Evolutionary conservation across 2,797 vertebrate species (phyloP).

Genomic region (Acestrorhynchus altus): DNA sequence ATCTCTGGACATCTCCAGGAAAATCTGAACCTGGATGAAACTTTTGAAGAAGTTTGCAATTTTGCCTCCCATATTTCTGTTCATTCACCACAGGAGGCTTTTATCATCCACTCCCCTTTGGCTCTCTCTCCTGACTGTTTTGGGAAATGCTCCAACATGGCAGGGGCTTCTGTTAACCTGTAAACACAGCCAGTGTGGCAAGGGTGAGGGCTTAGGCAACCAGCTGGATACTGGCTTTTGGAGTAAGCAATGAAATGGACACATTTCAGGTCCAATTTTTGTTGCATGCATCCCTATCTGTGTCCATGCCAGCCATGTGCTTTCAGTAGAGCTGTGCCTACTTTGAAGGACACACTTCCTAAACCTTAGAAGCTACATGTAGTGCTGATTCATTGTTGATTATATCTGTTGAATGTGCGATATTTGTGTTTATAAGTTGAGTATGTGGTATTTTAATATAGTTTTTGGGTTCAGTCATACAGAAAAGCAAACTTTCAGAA

Average conservation of each 20-base stretch:
- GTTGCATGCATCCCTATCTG: not conserved
- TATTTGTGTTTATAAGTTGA: not conserved
- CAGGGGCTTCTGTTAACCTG: not conserved
- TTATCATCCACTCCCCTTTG: slow-evolving; percentile 3
- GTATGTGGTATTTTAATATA: not conserved
- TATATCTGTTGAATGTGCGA: not conserved
- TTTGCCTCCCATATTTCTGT: not conserved
- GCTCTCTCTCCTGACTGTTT: not conserved
- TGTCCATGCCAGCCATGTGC: not conserved
- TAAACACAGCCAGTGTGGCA: not conserved
- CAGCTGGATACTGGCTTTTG: not conserved
- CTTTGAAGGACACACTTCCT: slow-evolving; percentile 1
- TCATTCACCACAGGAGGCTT: not conserved
- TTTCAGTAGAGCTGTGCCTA: not conserved
- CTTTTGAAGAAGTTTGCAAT: too few species aligned
- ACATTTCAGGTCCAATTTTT: not conserved
- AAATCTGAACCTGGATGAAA: too few species aligned
- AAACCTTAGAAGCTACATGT: not conserved
- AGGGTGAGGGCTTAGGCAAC: not conserved
- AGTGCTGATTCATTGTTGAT: not conserved
- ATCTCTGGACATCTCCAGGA: too few species aligned
- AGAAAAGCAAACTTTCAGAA: too few species aligned
- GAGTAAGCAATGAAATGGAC: not conserved
- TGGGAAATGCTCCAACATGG: slow-evolving; percentile 4
- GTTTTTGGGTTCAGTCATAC: not conserved